A percentile compares a stretch with the other conserved stretches of the same genome.
Evolutionary conservation across 1,140 invertebrate genomes (phyloP).

Genomic region (Laupala kohalensis): DNA sequence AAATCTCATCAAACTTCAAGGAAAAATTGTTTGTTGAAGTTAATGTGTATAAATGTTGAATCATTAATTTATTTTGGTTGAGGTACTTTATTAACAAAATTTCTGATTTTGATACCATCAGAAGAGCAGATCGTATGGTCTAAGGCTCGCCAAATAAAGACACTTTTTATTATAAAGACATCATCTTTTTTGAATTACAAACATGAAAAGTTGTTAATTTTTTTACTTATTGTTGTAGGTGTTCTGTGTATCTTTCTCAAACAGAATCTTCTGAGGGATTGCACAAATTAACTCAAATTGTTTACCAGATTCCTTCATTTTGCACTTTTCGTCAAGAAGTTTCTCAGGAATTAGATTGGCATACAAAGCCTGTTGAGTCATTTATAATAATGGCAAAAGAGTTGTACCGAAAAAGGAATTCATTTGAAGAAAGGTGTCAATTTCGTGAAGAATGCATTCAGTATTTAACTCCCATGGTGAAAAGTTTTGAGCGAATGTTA

Average conservation of each 20-base stretch:
- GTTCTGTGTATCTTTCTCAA: neutral
- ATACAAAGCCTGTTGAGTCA: neutral
- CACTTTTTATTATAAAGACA: too few relatives aligned
- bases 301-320: neutral
- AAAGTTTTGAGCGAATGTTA: neutral
- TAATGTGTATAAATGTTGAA: too few relatives aligned
- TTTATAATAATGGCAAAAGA: neutral
- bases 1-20: too few relatives aligned
- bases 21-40: too few relatives aligned
- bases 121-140: too few relatives aligned
- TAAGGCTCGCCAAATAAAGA: too few relatives aligned
- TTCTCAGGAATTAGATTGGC: neutral
- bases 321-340: neutral
- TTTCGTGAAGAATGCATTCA: neutral
- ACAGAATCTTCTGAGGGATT: neutral
- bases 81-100: too few relatives aligned
- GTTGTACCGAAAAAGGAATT: too few relatives aligned
- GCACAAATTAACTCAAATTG: neutral
- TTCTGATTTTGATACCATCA: too few relatives aligned
- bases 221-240: neutral
- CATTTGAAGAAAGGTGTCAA: neutral
- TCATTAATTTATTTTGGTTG: too few relatives aligned
- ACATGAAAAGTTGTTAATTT: neutral
- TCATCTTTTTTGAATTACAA: too few relatives aligned
- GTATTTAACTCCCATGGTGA: neutral